Percentiles rank a stretch among this genome's conserved stretches.
Evolutionary conservation across 2,888 invertebrate species (phyloP).

Genomic region (Pachliopta kotzebuea): DNA sequence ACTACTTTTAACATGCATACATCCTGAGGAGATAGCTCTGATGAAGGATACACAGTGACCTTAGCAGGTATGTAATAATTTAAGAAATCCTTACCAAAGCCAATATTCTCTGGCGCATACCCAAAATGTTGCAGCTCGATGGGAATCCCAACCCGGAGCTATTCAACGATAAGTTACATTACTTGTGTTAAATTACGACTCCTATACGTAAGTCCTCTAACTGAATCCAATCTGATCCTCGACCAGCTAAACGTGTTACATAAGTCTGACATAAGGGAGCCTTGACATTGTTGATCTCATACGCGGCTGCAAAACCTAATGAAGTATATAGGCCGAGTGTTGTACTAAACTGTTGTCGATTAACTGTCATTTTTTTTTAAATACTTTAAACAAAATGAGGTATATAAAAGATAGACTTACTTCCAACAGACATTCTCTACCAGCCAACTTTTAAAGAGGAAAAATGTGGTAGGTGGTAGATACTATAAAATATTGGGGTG

Average conservation of each 20-base stretch:
- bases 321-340: conserved; percentile 37
- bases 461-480: too few relatives aligned
- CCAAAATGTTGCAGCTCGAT: conserved; percentile 23
- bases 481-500: too few relatives aligned
- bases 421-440: too few relatives aligned
- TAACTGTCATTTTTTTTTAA: too few relatives aligned
- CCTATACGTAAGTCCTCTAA: conserved; percentile 28
- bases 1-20: conserved; percentile 52
- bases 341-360: background rate
- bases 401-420: too few relatives aligned
- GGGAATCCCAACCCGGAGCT: conserved; percentile 14
- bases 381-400: too few relatives aligned
- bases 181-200: conserved; percentile 2
- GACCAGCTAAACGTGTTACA: conserved; percentile 40
- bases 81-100: conserved; percentile 25
- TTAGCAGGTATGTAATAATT: conserved; percentile 31
- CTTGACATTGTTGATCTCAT: conserved; percentile 74
- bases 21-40: conserved; percentile 53
- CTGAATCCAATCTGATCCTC: conserved; percentile 31
- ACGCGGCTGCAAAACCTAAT: conserved; percentile 51
- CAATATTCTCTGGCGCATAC: conserved; percentile 29
- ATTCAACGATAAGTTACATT: conserved; percentile 12
- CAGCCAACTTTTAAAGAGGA: too few relatives aligned
- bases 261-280: conserved; percentile 55
- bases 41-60: conserved; percentile 47